Conservation (phyloP, 1,140 invertebrate genomes). For the Cepaea nemoralis region DNA sequence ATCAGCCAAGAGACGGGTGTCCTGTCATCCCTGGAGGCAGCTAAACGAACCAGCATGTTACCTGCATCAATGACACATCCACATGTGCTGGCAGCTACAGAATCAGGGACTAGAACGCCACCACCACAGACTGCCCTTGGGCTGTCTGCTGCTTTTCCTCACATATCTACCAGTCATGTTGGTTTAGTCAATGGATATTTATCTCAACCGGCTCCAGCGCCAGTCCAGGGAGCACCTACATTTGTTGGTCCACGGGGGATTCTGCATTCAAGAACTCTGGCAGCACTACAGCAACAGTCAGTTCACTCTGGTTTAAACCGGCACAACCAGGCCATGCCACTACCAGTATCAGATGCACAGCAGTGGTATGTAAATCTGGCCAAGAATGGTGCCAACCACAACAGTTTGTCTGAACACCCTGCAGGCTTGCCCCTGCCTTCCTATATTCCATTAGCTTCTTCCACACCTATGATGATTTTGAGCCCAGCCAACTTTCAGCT, state of each 20-base stretch:
- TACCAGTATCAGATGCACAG: conserved; percentile 31
- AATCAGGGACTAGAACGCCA: background rate
- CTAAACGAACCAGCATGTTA: background rate
- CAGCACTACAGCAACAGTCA: conserved; percentile 13
- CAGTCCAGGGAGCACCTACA: background rate
- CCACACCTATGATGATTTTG: background rate
- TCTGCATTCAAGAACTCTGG: background rate
- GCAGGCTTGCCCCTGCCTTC: background rate
- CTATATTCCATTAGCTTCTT: background rate
- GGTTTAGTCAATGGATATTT: conserved; percentile 24
- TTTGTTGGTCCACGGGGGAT: background rate
- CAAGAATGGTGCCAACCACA: background rate
- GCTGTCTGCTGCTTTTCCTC: background rate
- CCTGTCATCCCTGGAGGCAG: background rate
- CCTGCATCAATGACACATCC: conserved; percentile 13
- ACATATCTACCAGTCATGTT: background rate
- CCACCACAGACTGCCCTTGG: too few relatives aligned
- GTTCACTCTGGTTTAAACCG: background rate
- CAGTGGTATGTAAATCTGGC: background rate
- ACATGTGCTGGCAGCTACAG: background rate
- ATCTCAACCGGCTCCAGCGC: conserved; percentile 30
- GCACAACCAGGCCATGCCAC: conserved; percentile 45
- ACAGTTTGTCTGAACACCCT: background rate
- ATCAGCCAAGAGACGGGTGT: background rate
- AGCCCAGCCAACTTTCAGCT: background rate